phyloP scores from a whole-genome alignment of 92 coral and sea anemone species.

The Siderastrea siderea region DNA sequence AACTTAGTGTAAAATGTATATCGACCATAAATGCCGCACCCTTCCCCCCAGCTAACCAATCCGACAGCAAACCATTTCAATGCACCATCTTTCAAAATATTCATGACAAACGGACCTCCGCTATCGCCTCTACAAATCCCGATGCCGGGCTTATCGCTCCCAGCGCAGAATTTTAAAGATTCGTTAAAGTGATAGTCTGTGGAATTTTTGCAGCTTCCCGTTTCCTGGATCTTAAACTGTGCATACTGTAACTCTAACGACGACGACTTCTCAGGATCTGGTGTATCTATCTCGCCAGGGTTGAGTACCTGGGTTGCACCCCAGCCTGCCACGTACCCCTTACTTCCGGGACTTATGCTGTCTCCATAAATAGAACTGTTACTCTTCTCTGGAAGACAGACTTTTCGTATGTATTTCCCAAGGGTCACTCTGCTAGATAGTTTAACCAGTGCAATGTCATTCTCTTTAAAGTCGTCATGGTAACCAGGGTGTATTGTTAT shows the following conservation, averaged over 20 bases:
- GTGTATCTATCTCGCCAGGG: slow-evolving; percentile 24
- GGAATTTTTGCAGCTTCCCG: slow-evolving; percentile 26
- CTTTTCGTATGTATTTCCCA: slow-evolving; percentile 52
- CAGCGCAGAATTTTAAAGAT: slow-evolving; percentile 68
- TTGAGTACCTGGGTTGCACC: slow-evolving; percentile 66
- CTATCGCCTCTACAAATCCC: slow-evolving; percentile 80
- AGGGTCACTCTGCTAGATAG: slow-evolving; percentile 55
- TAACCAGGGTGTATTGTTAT: slow-evolving; percentile 68
- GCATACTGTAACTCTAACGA: slow-evolving; percentile 13
- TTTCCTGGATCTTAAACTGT: slow-evolving; percentile 29
- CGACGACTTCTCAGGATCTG: neutral
- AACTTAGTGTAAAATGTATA: slow-evolving; percentile 75
- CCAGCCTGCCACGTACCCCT: slow-evolving; percentile 83
- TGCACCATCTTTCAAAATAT: slow-evolving; percentile 37
- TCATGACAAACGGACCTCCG: slow-evolving; percentile 77
- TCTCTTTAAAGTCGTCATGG: slow-evolving; percentile 51
- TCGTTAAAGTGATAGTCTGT: slow-evolving; percentile 40
- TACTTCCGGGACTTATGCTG: slow-evolving; percentile 29
- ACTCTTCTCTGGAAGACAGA: slow-evolving; percentile 70
- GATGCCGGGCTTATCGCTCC: slow-evolving; percentile 62
- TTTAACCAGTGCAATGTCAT: slow-evolving; percentile 82
- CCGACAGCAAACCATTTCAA: slow-evolving; percentile 83
- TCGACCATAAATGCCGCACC: slow-evolving; percentile 77
- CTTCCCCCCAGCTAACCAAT: slow-evolving; percentile 92
- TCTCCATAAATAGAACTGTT: slow-evolving; percentile 2